Conservation (phyloP, 2,888 invertebrate genomes). For the Ichneumoninae sp. region DNA sequence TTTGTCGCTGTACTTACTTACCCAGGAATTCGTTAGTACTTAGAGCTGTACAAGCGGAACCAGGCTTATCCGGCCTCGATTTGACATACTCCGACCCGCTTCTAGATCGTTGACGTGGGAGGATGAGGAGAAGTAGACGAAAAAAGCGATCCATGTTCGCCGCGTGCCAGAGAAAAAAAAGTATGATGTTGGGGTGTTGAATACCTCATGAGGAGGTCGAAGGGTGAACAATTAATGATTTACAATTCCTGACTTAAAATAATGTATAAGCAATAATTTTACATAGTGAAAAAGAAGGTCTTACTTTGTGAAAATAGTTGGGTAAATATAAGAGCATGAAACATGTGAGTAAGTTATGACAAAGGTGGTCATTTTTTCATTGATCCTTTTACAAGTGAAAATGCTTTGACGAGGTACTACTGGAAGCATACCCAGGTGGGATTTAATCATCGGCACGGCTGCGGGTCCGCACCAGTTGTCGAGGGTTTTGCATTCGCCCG, state of each 20-base stretch:
- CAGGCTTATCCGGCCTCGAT: slow-evolving; percentile 2
- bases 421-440: not conserved
- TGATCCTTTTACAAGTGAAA: not conserved
- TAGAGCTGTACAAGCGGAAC: slow-evolving; percentile 15
- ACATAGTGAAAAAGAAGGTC: not conserved
- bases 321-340: not conserved
- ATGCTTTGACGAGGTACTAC: not conserved
- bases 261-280: not conserved
- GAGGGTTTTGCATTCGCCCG: too few species aligned
- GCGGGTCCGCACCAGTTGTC: not conserved
- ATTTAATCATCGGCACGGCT: not conserved
- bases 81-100: slow-evolving; percentile 5
- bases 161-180: not conserved
- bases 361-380: not conserved
- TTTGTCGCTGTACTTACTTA: slow-evolving; percentile 76
- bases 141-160: not conserved
- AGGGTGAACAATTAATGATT: not conserved
- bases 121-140: not conserved
- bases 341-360: not conserved
- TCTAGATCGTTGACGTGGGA: not conserved
- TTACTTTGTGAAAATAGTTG: not conserved
- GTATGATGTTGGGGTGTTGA: too few species aligned
- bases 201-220: too few species aligned
- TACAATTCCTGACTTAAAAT: not conserved
- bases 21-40: slow-evolving; percentile 65